Base-by-base conservation (phyloP, 1,140 invertebrate genomes). In the Holotrichia oblita region DNA sequence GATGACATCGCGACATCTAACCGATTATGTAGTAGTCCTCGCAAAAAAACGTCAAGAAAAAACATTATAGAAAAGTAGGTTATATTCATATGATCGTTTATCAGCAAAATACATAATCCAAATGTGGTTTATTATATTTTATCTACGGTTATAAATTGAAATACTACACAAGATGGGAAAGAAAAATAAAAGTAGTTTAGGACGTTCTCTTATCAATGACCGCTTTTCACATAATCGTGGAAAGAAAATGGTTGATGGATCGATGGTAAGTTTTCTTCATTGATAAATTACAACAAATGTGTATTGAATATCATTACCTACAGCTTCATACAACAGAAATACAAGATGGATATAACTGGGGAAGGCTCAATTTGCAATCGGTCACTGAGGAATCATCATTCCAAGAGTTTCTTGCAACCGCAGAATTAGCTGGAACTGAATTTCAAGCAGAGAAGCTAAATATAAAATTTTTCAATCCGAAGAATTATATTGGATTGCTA, bases 351-450 rank as follows among this genome's bases (percentile, higher is more conserved):
- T 95, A 94, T 83, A 95, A 98, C 75, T 98, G 95, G 95, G 94
- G 93, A 64, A 90, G 94, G 48, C 87, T 98, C 0, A 97, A 98
- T 88, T 88, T 98, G 3, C 93, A 96, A 84, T 99, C 97, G 0
- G 94, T 99, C 0, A 99, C 98, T 0, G 97, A 99, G 85, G 96
- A 99, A 86, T 96, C 93, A 75, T 96, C 96, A 20, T 93, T 99
- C 78, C 95, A 99, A 89, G 98, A 99, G 83, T 99, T 99, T 87
- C 87, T 99, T 0, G 93, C 94, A 0, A 99, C 95, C 0, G 98
- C 98, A 7, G 93, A 98, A 87, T 87, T 99, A 61, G 97, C 98
- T 3, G 95, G 96, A 27, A 96, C 94, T 7, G 96, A 99, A 85
- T 99, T 99, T 87, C 90, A 94, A 85, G 93, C 94, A 20, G 96